A percentile compares a stretch with the other conserved stretches of the same genome.
Conservation (phyloP, 1,140 invertebrate species). For the Brachionus angularis region DNA sequence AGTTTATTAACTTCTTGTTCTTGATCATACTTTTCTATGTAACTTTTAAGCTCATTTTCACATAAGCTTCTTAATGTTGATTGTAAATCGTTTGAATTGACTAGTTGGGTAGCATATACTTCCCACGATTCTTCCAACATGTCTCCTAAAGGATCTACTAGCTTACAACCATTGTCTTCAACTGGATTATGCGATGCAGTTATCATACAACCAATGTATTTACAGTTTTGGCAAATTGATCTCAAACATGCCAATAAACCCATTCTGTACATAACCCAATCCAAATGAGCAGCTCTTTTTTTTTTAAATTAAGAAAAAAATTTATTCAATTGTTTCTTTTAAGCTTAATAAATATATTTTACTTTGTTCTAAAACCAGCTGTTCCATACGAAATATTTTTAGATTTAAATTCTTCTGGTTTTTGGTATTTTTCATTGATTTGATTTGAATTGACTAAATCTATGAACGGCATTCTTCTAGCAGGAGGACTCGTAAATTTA, state of each 20-base stretch:
- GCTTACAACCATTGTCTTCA: constrained; percentile 91
- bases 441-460: constrained; percentile 6
- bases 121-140: constrained; percentile 93
- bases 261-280: constrained; percentile 86
- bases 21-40: not conserved
- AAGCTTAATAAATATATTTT: no score
- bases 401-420: not conserved
- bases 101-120: constrained; percentile 74
- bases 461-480: constrained; percentile 1
- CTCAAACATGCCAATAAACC: constrained; percentile 81
- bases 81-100: constrained; percentile 61
- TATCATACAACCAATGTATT: constrained; percentile 56
- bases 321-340: no score
- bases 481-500: no score
- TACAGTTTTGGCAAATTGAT: constrained; percentile 73
- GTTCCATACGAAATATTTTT: constrained; percentile 41
- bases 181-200: constrained; percentile 97
- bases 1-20: constrained; percentile 10
- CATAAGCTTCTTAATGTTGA: constrained; percentile 7
- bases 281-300: constrained; percentile 70
- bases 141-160: constrained; percentile 89
- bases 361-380: constrained; percentile 44
- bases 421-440: constrained; percentile 21
- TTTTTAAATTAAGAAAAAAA: not conserved
- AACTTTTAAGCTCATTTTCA: constrained; percentile 19